phyloP scores from a whole-genome alignment of 2,888 invertebrate genomes.

The Drosophila mulleri region DNA sequence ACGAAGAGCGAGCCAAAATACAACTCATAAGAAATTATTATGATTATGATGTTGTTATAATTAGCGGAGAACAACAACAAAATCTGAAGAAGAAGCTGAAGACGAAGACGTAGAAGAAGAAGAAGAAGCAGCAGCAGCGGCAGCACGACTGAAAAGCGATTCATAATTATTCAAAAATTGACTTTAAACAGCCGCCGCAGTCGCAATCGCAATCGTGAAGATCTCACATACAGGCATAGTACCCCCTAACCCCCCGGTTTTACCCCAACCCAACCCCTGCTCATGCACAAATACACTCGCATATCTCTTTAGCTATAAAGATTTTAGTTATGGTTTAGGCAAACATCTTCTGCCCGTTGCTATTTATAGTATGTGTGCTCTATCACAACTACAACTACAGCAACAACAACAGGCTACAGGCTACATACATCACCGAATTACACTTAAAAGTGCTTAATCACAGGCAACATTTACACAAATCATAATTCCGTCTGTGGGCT shows the following conservation, averaged over 20 bases:
- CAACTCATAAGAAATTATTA: constrained; percentile 64
- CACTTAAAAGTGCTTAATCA: constrained; percentile 80
- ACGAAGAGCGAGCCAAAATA: constrained; percentile 54
- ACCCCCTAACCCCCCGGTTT: background rate
- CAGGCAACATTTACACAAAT: constrained; percentile 75
- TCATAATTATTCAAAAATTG: constrained; percentile 81
- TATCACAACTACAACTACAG: constrained; percentile 22
- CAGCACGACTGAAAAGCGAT: constrained; percentile 66
- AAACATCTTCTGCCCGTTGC: constrained; percentile 54
- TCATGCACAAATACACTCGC: constrained; percentile 7
- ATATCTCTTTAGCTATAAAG: constrained; percentile 71
- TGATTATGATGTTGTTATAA: constrained; percentile 77
- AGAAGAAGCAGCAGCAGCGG: background rate
- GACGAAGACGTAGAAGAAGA: background rate
- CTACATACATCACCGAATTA: constrained; percentile 57
- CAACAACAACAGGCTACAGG: no score
- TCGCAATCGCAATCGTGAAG: constrained; percentile 21
- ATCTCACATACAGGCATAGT: constrained; percentile 6
- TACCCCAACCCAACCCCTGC: background rate
- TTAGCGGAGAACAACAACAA: constrained; percentile 67
- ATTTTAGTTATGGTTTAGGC: constrained; percentile 82
- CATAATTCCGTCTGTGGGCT: constrained; percentile 56
- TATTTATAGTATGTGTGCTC: constrained; percentile 68
- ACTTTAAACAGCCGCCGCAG: constrained; percentile 69
- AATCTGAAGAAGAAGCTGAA: constrained; percentile 5